phyloP scores from a whole-genome alignment of 2,113 vertebrate genomes.

The Brienomyrus brachyistius region DNA sequence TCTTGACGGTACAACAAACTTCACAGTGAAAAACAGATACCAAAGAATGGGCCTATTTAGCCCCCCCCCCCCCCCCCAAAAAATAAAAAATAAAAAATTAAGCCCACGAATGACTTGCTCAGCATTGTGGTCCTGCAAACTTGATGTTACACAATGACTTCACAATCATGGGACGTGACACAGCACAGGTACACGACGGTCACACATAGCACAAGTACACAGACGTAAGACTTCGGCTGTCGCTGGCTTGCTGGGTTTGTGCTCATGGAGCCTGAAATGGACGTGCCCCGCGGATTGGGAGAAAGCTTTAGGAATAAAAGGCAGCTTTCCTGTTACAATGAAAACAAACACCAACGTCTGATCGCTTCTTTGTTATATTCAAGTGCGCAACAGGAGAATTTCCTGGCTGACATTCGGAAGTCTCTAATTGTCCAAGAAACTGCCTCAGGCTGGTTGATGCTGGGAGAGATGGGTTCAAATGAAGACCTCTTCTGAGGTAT shows the following conservation, averaged over 20 bases:
- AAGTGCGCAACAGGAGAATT: background rate
- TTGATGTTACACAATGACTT: background rate
- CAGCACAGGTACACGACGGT: background rate
- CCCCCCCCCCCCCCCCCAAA: background rate
- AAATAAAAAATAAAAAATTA: no score
- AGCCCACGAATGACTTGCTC: background rate
- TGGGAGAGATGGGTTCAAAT: background rate
- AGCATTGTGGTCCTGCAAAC: background rate
- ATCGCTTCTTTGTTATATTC: background rate
- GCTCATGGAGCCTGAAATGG: background rate
- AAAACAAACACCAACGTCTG: background rate
- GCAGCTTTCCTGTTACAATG: background rate
- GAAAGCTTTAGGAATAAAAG: background rate
- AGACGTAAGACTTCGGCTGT: slow-evolving; percentile 15
- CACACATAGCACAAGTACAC: background rate
- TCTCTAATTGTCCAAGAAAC: background rate
- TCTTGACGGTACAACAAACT: background rate
- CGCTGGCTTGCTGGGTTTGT: background rate
- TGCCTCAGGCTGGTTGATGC: background rate
- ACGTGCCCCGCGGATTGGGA: background rate
- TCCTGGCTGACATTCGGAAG: background rate
- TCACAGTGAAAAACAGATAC: background rate
- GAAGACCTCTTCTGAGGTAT: background rate
- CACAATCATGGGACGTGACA: background rate
- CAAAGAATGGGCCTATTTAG: background rate